phyloP scores from a whole-genome alignment of 2,888 invertebrate species.

The Lepas anatifera region DNA sequence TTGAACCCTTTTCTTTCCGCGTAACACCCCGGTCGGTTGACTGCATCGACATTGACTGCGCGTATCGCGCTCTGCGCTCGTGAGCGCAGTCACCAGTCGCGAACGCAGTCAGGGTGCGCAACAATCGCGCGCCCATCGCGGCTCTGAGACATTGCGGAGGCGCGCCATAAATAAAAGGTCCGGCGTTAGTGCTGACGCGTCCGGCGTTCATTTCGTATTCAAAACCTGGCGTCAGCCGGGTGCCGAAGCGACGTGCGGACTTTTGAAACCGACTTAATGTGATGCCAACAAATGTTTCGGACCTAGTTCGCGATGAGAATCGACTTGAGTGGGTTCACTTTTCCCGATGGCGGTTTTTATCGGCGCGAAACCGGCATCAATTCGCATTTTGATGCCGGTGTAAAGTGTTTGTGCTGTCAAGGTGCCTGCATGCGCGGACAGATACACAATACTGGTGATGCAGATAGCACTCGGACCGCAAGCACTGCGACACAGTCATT shows the following conservation, averaged over 20 bases:
- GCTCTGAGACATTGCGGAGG: not conserved
- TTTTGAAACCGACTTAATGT: constrained; percentile 3
- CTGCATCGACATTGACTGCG: too few relatives aligned
- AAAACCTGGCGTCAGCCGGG: not conserved
- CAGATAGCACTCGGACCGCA: not conserved
- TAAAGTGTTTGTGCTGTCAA: not conserved
- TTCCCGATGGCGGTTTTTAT: not conserved
- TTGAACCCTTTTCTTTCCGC: too few relatives aligned
- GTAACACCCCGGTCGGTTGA: too few relatives aligned
- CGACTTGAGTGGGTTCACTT: not conserved
- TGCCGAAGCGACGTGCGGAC: not conserved
- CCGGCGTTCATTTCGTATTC: not conserved
- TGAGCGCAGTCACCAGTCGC: too few relatives aligned
- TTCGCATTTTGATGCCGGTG: not conserved
- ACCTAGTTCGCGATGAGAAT: not conserved
- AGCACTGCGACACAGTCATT: too few relatives aligned
- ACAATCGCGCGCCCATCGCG: too few relatives aligned
- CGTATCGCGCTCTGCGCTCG: too few relatives aligned
- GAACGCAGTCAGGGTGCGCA: too few relatives aligned
- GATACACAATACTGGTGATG: too few relatives aligned
- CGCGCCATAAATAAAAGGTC: not conserved
- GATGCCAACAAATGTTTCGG: constrained; percentile 10
- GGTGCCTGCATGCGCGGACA: too few relatives aligned
- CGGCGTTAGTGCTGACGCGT: not conserved
- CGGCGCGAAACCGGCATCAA: not conserved